Base-by-base conservation (phyloP, 2,888 invertebrate genomes). In the Spisula solida region DNA sequence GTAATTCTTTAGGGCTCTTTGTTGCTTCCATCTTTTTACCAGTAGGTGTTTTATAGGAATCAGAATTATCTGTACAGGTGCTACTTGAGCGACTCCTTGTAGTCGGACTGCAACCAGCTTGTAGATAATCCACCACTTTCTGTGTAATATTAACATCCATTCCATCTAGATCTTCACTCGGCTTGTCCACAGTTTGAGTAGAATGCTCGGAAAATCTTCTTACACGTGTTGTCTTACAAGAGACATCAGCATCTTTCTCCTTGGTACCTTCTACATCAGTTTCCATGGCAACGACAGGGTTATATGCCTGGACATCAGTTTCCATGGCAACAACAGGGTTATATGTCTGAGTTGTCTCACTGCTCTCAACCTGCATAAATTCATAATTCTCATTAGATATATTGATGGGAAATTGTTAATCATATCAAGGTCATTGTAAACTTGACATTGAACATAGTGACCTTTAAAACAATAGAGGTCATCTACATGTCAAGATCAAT, bases 1-100 rank as follows among this genome's bases (percentile, higher is more conserved):
- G 83, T 20, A 90, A 82, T 85, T 91, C 89, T 10, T 89, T 66
- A 16, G 91, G 91, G 51, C 91, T 91, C 70, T 90, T 91, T 20
- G 87, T 83, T 20, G 56, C 75, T 41, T 56, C 75, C 16, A 31
- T 48, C 25, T 89, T 86, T 18, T 55, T 51, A 82, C 86, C 82
- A 34, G 34, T 66, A 5, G 86, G 82, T 0, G 85, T 75, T 60
- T 56, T 87, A 25, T 55, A n/a, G 20, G 60, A 56, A 14, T 81
- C 87, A 20, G 70, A 25, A 8, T 48, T 87, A 34, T 81, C 78
- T 25, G 89, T 91, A 55, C 87, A 87, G 0, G 88, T 87, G 70
- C 88, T 87, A 41, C 82, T 89, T 29, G 88, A 60, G 0, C 87
- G 85, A 78, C 91, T 91, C 29, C 86, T 47, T 10, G 89, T 5